Evolutionary conservation across 1,140 invertebrate genomes (phyloP).

Genomic region (Cyphomyrmex costatus): DNA sequence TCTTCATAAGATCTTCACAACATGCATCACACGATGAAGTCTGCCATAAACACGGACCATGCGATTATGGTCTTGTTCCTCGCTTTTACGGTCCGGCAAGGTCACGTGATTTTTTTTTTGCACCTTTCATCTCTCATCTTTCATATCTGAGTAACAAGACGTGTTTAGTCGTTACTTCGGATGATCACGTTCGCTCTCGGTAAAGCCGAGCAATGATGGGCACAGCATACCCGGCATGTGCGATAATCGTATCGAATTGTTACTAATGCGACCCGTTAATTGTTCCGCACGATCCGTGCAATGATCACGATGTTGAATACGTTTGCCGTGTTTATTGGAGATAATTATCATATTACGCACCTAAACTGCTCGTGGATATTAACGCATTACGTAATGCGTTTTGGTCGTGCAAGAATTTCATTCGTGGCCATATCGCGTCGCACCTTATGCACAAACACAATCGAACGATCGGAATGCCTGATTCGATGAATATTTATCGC

Average conservation of each 20-base stretch:
- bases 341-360: constrained; percentile 48
- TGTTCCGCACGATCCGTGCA: constrained; percentile 48
- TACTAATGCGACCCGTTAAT: constrained; percentile 51
- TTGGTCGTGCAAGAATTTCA: constrained; percentile 52
- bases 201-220: constrained; percentile 13
- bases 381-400: constrained; percentile 53
- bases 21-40: constrained; percentile 34
- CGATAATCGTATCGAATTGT: constrained; percentile 26
- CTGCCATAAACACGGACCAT: constrained; percentile 52
- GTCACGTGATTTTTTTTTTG: constrained; percentile 64
- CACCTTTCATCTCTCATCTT: constrained; percentile 58
- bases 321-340: constrained; percentile 34
- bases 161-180: constrained; percentile 44
- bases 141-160: constrained; percentile 3
- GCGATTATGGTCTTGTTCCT: constrained; percentile 60
- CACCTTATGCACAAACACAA: background rate
- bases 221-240: background rate
- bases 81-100: background rate
- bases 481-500: constrained; percentile 28
- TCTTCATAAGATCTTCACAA: constrained; percentile 37
- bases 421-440: background rate
- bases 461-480: constrained; percentile 21
- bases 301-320: constrained; percentile 11
- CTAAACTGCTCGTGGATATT: constrained; percentile 29
- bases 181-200: constrained; percentile 40